Evolutionary conservation across 1,140 invertebrate genomes (phyloP), one percentile per base, ranked within the genome.

Genomic region (Akabosia matsudoensis): DNA sequence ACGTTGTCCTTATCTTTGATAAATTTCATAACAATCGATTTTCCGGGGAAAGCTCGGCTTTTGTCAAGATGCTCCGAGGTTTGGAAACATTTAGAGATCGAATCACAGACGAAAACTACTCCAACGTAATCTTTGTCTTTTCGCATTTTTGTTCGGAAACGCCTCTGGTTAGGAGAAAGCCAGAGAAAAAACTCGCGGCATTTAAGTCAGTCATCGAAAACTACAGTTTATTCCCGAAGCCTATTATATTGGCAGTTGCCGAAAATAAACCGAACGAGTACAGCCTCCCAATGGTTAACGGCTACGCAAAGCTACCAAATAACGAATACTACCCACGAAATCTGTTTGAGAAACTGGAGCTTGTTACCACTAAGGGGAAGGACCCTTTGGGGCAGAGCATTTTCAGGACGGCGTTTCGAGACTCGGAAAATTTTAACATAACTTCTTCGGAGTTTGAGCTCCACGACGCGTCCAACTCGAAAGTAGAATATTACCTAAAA

Each of bases 91-190:
- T 78, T 26, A n/a, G 54, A 54, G 54, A 78, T 1, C 28, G 52
- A 51, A 74, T 78, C 24, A 72, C 54, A 0, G 73, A 78, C 30
- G 51, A 70, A 16, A 56, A 52, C 7, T 75, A 52, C 31, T 75
- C 77, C 1, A 78, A 78, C 33, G 54, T 78, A 14, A 67, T 78
- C 64, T 78, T 78, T 31, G 73, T 78, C 10, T 64, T 75, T 10
- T 56, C 73, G 16, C 77, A 78, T 30, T 74, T 56, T 18, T 74
- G 74, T 56, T 75, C 73, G 10, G 73, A 22, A 33, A 74, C 64
- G 1, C 24, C 26, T n/a, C 7, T 10, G 0, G 18, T 54, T 0
- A 16, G 1, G 18, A 74, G 51, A 18, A 13, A 51, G 7, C 76
- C 76, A 31, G 24, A 22, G 1, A 0, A 7, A 22, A 4, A 37